Percentiles rank a stretch among this genome's conserved stretches.
These are phyloP conservation scores for Oreocharis arfaki DNA, from an alignment of 2,113 vertebrate species.

Conservation along the genomic window DNA sequence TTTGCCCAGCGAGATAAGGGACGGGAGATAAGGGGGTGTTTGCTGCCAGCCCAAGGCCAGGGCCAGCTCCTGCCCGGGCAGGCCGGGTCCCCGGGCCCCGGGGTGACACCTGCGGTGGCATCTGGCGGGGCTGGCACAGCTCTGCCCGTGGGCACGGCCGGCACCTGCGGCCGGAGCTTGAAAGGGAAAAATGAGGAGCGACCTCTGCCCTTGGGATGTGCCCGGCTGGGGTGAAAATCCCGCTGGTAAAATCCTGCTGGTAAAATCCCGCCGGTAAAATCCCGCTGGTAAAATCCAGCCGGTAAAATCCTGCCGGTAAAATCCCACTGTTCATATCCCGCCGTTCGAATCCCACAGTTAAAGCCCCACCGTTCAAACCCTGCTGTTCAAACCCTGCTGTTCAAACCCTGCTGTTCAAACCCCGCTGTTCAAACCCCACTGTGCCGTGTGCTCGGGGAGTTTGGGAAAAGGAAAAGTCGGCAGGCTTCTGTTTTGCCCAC, in stretches of 20 bases:
- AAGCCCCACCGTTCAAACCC: not conserved
- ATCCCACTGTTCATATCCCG: not conserved
- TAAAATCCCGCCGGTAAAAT: not conserved
- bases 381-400: fast-evolving
- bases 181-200: fast-evolving
- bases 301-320: not conserved
- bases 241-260: not conserved
- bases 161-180: not conserved
- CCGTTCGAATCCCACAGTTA: not conserved
- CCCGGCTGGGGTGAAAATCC: not conserved
- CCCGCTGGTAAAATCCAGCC: too few relatives aligned
- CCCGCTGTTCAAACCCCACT: fast-evolving
- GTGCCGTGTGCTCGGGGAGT: not conserved
- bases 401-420: fast-evolving
- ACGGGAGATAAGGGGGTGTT: not conserved
- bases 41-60: not conserved
- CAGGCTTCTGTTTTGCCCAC: too few relatives aligned
- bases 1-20: not conserved
- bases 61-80: not conserved
- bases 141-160: not conserved
- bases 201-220: not conserved
- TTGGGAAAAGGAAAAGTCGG: fast-evolving
- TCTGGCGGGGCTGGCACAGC: not conserved
- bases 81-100: not conserved
- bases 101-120: not conserved